Percentiles rank a stretch among this genome's conserved stretches.
Conservation (phyloP, 2,888 invertebrate genomes). For the Tenthredo amoena region DNA sequence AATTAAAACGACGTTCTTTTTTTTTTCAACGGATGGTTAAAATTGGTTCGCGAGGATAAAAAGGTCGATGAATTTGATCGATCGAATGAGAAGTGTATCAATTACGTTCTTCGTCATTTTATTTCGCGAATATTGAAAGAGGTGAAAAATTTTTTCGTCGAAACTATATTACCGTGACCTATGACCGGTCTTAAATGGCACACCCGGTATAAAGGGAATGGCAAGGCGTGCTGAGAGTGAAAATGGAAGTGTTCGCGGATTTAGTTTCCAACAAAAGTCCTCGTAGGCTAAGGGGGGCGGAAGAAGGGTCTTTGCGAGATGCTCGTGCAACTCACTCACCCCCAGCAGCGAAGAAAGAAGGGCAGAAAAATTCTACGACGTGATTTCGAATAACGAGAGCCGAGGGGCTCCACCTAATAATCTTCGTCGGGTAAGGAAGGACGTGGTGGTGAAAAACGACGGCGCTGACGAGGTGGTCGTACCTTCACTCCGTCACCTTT, state of each 20-base stretch:
- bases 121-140: not conserved
- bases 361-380: constrained; percentile 48
- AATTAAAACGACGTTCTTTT: not conserved
- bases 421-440: constrained; percentile 38
- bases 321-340: constrained; percentile 7
- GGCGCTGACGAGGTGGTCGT: constrained; percentile 33
- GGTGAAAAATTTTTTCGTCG: not conserved
- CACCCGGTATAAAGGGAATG: not conserved
- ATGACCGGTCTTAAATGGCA: not conserved
- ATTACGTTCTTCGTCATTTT: not conserved
- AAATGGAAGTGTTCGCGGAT: constrained; percentile 46
- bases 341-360: not conserved
- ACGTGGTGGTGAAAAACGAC: constrained; percentile 46
- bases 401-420: constrained; percentile 48
- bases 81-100: not conserved
- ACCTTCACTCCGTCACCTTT: constrained; percentile 47
- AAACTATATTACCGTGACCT: not conserved
- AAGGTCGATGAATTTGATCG: not conserved
- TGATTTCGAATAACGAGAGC: constrained; percentile 53
- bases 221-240: constrained; percentile 11
- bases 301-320: constrained; percentile 19
- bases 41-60: not conserved
- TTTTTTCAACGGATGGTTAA: not conserved
- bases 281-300: not conserved
- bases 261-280: constrained; percentile 47